A percentile compares a stretch with the other conserved stretches of the same genome.
These are phyloP conservation scores for Teleiodes luculella DNA, from an alignment of 2,888 invertebrate species.

Conservation along the genomic window DNA sequence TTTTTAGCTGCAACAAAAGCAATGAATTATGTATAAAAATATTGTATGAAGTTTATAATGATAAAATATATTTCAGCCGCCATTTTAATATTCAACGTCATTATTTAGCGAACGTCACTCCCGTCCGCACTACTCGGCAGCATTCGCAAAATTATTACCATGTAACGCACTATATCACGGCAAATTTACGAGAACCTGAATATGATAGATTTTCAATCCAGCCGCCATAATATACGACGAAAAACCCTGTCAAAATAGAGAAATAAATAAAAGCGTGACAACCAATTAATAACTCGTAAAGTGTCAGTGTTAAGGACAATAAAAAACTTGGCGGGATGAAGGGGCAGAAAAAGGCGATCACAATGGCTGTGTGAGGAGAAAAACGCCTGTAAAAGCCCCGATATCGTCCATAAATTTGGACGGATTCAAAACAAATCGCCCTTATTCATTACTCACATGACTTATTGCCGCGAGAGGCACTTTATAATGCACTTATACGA, in stretches of 20 bases:
- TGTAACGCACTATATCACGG: slow-evolving; percentile 76
- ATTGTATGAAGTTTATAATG: background rate
- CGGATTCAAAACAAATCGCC: slow-evolving; percentile 78
- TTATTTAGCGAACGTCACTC: slow-evolving; percentile 73
- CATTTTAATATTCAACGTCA: slow-evolving; percentile 72
- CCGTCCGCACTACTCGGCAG: slow-evolving; percentile 73
- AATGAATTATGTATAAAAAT: background rate
- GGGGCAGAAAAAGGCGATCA: slow-evolving; percentile 71
- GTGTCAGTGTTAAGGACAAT: slow-evolving; percentile 71
- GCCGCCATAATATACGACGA: slow-evolving; percentile 69
- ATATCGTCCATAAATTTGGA: slow-evolving; percentile 75
- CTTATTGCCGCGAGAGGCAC: slow-evolving; percentile 64
- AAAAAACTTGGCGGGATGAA: slow-evolving; percentile 67
- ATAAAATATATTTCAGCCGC: slow-evolving; percentile 37
- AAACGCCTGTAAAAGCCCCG: slow-evolving; percentile 71
- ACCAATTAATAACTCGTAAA: slow-evolving; percentile 80
- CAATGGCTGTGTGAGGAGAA: slow-evolving; percentile 69
- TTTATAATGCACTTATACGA: slow-evolving; percentile 69
- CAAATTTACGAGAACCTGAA: slow-evolving; percentile 77
- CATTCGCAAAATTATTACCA: slow-evolving; percentile 72
- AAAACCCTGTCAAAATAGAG: slow-evolving; percentile 77
- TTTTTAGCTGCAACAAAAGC: background rate
- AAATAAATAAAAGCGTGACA: slow-evolving; percentile 77
- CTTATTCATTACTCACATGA: slow-evolving; percentile 79
- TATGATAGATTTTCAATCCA: slow-evolving; percentile 79